Percentiles rank a stretch among this genome's conserved stretches.
These are phyloP conservation scores for Dipodomys spectabilis DNA, from an alignment of 2,113 vertebrate species.

Conservation along the genomic window DNA sequence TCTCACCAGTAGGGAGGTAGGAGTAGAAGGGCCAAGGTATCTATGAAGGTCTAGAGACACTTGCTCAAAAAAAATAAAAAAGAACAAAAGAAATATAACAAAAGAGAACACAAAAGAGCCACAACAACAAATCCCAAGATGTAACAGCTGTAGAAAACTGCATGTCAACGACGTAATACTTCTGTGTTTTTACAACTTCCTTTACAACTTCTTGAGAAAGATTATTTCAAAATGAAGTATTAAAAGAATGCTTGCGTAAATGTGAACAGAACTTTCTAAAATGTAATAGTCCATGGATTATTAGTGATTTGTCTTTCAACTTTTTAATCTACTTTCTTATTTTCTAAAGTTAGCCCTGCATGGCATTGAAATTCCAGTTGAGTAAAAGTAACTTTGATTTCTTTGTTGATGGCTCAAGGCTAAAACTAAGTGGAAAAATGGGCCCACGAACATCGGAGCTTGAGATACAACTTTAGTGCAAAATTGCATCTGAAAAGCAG, in stretches of 20 bases:
- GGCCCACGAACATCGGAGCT: background rate
- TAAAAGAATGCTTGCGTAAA: background rate
- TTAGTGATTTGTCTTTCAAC: slow-evolving; percentile 21
- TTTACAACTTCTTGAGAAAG: background rate
- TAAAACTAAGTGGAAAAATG: background rate
- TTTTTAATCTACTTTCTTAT: background rate
- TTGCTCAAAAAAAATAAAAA: too few species aligned
- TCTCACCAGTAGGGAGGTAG: too few species aligned
- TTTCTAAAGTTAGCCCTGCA: background rate
- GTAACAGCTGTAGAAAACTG: too few species aligned
- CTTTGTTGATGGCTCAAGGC: background rate
- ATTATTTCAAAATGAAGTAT: slow-evolving; percentile 17
- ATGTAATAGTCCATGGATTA: background rate
- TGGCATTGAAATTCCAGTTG: background rate
- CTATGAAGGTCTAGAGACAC: too few species aligned
- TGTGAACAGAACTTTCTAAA: background rate
- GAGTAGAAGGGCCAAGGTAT: too few species aligned
- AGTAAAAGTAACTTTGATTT: slow-evolving; percentile 38
- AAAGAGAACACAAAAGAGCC: too few species aligned
- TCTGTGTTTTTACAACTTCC: background rate
- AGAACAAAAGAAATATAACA: too few species aligned
- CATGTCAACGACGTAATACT: too few species aligned
- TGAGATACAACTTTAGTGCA: background rate
- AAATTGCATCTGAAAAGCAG: background rate
- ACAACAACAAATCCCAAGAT: too few species aligned